Conservation (phyloP, 2,797 vertebrate species). For the Sus cebifrons region DNA sequence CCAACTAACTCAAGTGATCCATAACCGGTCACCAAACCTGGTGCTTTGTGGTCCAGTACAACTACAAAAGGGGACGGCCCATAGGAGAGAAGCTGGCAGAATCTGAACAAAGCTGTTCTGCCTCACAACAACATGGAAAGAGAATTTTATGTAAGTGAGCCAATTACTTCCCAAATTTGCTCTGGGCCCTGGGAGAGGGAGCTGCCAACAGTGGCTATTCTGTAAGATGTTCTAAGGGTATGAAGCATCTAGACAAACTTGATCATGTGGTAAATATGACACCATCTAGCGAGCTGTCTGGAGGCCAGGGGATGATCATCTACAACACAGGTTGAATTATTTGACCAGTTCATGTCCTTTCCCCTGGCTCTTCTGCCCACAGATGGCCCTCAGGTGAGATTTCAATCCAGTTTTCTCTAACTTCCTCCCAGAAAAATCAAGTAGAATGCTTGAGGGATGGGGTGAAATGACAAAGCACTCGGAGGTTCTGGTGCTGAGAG, state of each 20-base stretch:
- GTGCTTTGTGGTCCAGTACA: rapidly evolving
- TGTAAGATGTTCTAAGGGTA: neutral
- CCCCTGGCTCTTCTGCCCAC: rapidly evolving
- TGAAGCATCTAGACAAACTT: neutral
- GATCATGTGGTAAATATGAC: neutral
- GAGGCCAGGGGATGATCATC: neutral
- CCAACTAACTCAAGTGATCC: rapidly evolving
- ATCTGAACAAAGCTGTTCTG: neutral
- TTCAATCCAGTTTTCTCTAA: neutral
- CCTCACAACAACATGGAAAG: rapidly evolving
- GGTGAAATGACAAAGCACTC: neutral
- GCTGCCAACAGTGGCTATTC: rapidly evolving
- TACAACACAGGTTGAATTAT: neutral
- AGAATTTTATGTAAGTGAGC: neutral
- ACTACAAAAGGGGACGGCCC: too few species aligned
- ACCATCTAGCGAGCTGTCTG: neutral
- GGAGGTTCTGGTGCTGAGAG: rapidly evolving
- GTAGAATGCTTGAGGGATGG: rapidly evolving
- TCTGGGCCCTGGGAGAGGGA: rapidly evolving
- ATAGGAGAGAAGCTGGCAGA: rapidly evolving
- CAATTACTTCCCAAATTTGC: neutral
- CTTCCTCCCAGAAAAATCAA: neutral
- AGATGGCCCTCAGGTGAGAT: neutral
- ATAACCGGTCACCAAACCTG: neutral
- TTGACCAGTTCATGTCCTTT: rapidly evolving